Evolutionary conservation across 2,113 vertebrate species (phyloP), one percentile per base, ranked within the genome.

Genomic region (Indicator indicator): DNA sequence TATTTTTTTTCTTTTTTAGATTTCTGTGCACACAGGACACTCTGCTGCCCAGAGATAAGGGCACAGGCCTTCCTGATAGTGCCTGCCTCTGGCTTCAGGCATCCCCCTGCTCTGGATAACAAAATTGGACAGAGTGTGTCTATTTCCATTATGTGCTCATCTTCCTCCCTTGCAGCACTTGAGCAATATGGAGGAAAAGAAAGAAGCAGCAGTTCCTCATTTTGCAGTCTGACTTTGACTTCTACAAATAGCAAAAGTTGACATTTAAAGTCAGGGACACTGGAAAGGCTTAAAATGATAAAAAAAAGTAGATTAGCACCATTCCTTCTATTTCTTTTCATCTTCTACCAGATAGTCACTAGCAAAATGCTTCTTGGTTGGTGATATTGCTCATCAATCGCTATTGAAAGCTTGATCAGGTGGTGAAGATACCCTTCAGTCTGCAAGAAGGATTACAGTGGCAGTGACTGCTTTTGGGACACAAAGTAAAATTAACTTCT

Each of bases 401-500:
- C 95, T 96, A 97, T 96, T 95, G 96, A 97, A 96, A 98, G 87
- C 96, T 95, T 96, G 92, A 96, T 97, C 97, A 95, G 97, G 96
- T 97, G 94, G 96, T 94, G 96, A 97, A 82, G 86, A 92, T 96
- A 98, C 88, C 97, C 93, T 98, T 97, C 97, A 97, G 91, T 84
- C 95, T 92, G 86, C 74, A 98, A 98, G 97, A 98, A 98, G 93
- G 96, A 98, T 98, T 97, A 86, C 93, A 94, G 94, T 98, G 97
- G 97, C 98, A 98, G 94, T 98, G 97, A 97, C 97, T 97, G 97
- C 97, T 97, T 98, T 98, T 97, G 97, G 97, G 97, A 98, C 96
- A 98, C 95, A 97, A 96, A 98, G 96, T 98, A 97, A 98, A 98
- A 98, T 98, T 98, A 98, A 98, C 97, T 98, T 97, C 97, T 97